Percentiles rank a stretch among this genome's conserved stretches.
phyloP scores from a whole-genome alignment of 2,888 invertebrate genomes.

The Bombylius discolor region DNA sequence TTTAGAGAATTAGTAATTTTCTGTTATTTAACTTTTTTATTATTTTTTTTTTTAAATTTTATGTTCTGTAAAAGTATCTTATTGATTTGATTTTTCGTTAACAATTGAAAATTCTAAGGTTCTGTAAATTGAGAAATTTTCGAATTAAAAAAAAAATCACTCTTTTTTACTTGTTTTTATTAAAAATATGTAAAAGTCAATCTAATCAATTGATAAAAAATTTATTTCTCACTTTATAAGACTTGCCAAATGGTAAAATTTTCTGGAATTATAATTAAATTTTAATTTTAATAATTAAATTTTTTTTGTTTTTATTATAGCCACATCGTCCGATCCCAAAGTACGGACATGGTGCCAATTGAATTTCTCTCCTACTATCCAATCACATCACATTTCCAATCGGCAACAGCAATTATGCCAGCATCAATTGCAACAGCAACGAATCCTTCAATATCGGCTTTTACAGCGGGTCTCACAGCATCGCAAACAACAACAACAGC shows the following conservation, averaged over 20 bases:
- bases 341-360: slow-evolving; percentile 27
- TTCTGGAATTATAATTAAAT: neutral
- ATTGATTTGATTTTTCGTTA: too few relatives aligned
- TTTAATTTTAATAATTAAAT: neutral
- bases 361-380: slow-evolving; percentile 20
- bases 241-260: neutral
- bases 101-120: too few relatives aligned
- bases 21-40: too few relatives aligned
- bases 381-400: slow-evolving; percentile 7
- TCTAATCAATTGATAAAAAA: neutral
- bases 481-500: neutral
- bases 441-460: neutral
- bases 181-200: too few relatives aligned
- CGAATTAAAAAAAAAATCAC: too few relatives aligned
- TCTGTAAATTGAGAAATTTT: too few relatives aligned
- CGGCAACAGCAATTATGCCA: slow-evolving; percentile 3
- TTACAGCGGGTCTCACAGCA: neutral
- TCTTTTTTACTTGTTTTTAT: too few relatives aligned
- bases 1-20: too few relatives aligned
- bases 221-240: neutral
- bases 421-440: neutral
- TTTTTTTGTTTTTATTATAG: slow-evolving; percentile 14
- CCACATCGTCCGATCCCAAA: slow-evolving; percentile 29
- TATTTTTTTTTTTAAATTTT: too few relatives aligned
- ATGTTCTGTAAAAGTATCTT: too few relatives aligned